A percentile compares a stretch with the other conserved stretches of the same genome.
Conservation (phyloP, 2,888 invertebrate genomes). For the Ectemnius cavifrons region DNA sequence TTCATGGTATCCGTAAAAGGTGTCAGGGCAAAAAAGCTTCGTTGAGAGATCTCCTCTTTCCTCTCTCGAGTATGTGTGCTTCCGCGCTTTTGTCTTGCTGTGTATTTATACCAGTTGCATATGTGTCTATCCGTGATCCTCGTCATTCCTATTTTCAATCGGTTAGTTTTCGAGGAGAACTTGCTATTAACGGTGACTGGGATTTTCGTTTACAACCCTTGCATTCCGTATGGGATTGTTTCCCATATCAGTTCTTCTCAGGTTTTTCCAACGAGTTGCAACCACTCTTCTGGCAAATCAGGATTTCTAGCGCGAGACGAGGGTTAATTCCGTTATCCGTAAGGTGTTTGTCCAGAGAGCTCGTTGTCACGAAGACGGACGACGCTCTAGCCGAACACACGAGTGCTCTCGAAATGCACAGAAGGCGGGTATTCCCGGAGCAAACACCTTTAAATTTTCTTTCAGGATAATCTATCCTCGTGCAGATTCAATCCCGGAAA, state of each 20-base stretch:
- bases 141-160: slow-evolving; percentile 8
- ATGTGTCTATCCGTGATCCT: background rate
- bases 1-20: background rate
- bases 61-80: background rate
- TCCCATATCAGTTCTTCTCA: too few relatives aligned
- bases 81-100: background rate
- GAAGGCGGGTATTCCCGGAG: background rate
- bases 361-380: slow-evolving; percentile 33
- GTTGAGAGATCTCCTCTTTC: background rate
- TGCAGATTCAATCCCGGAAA: background rate
- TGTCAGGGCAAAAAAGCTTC: slow-evolving; percentile 1
- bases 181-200: too few relatives aligned
- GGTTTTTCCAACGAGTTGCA: slow-evolving; percentile 5
- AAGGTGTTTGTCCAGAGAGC: slow-evolving; percentile 44
- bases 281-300: slow-evolving; percentile 40
- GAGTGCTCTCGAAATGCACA: background rate
- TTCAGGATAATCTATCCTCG: background rate
- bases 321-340: slow-evolving; percentile 53
- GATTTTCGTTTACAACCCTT: too few relatives aligned
- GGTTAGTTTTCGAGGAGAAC: too few relatives aligned
- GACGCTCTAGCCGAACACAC: slow-evolving; percentile 15
- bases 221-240: too few relatives aligned
- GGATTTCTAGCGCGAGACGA: slow-evolving; percentile 41
- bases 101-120: background rate
- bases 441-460: slow-evolving; percentile 10